Conservation (phyloP, 2,113 vertebrate species). For the Forbesichthys papilliferus region DNA sequence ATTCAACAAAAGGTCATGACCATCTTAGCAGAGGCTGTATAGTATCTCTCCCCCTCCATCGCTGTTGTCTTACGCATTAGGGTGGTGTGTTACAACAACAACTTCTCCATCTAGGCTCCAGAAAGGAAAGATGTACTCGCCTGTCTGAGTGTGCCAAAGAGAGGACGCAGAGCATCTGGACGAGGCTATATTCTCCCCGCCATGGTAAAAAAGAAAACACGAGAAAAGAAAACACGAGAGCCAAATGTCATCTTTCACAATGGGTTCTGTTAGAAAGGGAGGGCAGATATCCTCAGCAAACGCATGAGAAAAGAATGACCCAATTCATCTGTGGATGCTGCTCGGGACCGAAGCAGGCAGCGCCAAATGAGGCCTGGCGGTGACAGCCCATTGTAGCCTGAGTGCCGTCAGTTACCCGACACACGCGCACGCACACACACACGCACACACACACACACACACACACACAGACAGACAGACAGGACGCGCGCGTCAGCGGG, state of each 20-base stretch:
- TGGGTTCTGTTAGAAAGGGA: conserved; percentile 28
- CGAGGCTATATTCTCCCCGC: conserved; percentile 28
- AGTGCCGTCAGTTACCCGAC: conserved; percentile 68
- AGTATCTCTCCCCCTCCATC: not conserved
- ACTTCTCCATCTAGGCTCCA: not conserved
- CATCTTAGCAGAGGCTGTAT: not conserved
- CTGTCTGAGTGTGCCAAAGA: conserved; percentile 37
- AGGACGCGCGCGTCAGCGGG: conserved; percentile 60
- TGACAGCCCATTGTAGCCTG: conserved; percentile 63
- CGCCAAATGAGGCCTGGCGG: conserved; percentile 66
- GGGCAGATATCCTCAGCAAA: conserved; percentile 39
- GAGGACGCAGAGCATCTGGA: conserved; percentile 25
- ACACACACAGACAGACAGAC: too few relatives aligned
- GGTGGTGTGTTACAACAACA: not conserved
- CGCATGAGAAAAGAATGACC: conserved; percentile 62
- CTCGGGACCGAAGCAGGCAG: conserved; percentile 51
- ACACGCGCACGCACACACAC: conserved; percentile 27
- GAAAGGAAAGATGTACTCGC: conserved; percentile 3
- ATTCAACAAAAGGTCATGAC: conserved; percentile 6
- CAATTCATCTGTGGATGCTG: conserved; percentile 62
- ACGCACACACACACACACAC: too few relatives aligned
- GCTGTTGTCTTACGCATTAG: not conserved
- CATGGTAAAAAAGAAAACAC: conserved; percentile 49
- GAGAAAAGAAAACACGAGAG: conserved; percentile 40
- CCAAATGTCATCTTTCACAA: conserved; percentile 61